Evolutionary conservation across 2,888 invertebrate genomes (phyloP), one percentile per base, ranked within the genome.

Genomic region (Leptothorax acervorum): DNA sequence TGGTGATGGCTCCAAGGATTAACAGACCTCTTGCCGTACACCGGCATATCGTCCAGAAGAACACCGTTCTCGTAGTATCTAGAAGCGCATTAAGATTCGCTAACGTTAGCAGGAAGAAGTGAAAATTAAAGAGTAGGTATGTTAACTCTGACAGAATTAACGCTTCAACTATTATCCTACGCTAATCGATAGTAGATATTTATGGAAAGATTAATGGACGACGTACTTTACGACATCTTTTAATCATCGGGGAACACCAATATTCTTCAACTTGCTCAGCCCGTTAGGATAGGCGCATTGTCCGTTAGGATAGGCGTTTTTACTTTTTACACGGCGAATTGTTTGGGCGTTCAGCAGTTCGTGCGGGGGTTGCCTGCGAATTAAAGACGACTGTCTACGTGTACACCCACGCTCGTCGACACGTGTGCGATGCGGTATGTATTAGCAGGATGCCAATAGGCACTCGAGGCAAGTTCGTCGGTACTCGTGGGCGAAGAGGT

Each of bases 41-140:
- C 82, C 1, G 93, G 92, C 39, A 90, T 87, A 31, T 94, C 94
- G n/a, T 94, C 94, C 57, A 91, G 76, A 4, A 91, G 53, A 35
- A 89, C 86, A 8, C 94, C 94, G 84, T 94, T 95, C 86, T 95
- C 95, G 82, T 94, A 94, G 78, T 94, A 95, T 73, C 95, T 95
- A 42, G 85, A 9, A 60, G 65, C 23, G 71, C 55, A 15, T 74
- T 42, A 28, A 68, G 28, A 78, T 57, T 31, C 42, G n/a, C 15
- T 39, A 9, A 63, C 35, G 9, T 78, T 57, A 78, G 15, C 12
- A n/a, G 1, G 12, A 45, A 31, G n/a, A 57, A 42, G 15, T n/a
- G 2, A 0, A 12, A 68, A 31, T 51, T 18, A 23, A 48, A 48
- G 45, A 45, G 35, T 35, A 12, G 12, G 51, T 18, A 5, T 18